phyloP scores from a whole-genome alignment of 2,113 vertebrate genomes.

The Neotoma lepida region DNA sequence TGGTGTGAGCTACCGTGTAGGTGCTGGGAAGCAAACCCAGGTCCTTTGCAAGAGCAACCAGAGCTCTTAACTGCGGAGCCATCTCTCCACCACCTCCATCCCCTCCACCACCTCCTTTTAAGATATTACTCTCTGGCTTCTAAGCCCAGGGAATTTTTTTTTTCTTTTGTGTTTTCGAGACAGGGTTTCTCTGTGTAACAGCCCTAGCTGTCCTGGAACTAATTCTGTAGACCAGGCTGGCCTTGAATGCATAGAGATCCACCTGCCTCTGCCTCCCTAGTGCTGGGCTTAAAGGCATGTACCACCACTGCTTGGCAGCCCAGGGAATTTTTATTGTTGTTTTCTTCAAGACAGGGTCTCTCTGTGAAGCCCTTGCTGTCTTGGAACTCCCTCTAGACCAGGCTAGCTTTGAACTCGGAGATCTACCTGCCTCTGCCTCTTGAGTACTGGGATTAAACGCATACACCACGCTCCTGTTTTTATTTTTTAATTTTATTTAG shows the following conservation, averaged over 20 bases:
- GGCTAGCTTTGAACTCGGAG: too few relatives aligned
- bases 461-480: too few relatives aligned
- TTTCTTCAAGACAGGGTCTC: too few relatives aligned
- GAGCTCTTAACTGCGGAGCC: background rate
- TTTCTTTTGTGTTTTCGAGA: background rate
- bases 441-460: too few relatives aligned
- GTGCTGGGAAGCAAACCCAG: background rate
- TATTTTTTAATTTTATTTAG: too few relatives aligned
- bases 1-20: background rate
- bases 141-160: background rate
- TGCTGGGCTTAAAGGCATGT: background rate
- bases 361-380: too few relatives aligned
- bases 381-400: too few relatives aligned
- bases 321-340: too few relatives aligned
- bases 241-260: background rate
- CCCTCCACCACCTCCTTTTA: background rate
- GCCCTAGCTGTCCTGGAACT: background rate
- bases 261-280: background rate
- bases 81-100: background rate
- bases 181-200: background rate
- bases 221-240: background rate
- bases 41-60: background rate
- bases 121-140: background rate
- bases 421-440: too few relatives aligned
- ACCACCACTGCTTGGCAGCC: too few relatives aligned